Conservation (phyloP, 1,140 invertebrate species). For the Phocides pigmalion region DNA sequence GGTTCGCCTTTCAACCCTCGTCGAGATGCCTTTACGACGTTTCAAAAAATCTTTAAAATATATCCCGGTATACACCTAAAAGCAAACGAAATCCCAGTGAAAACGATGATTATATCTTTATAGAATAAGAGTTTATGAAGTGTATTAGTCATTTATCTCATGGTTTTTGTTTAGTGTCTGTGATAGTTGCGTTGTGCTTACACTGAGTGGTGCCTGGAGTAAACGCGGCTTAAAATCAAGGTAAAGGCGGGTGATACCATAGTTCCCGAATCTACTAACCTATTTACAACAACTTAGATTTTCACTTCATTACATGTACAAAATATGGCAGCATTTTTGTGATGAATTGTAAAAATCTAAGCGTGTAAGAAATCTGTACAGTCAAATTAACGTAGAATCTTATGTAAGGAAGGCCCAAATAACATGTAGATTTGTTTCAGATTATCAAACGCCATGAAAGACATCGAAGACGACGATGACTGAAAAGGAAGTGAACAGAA, state of each 20-base stretch:
- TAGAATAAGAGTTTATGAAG: slow-evolving; percentile 35
- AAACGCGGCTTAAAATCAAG: slow-evolving; percentile 45
- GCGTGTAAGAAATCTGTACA: slow-evolving; percentile 23
- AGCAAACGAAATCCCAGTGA: slow-evolving; percentile 50
- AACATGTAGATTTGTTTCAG: slow-evolving; percentile 53
- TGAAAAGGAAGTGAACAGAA: slow-evolving; percentile 79
- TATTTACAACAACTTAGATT: slow-evolving; percentile 19
- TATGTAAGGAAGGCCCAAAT: slow-evolving; percentile 11
- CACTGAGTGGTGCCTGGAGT: slow-evolving; percentile 35
- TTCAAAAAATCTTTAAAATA: slow-evolving; percentile 75
- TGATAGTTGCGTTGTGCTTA: slow-evolving; percentile 63
- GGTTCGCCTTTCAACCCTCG: slow-evolving; percentile 71
- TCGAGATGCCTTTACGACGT: slow-evolving; percentile 67
- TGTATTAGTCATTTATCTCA: slow-evolving; percentile 24
- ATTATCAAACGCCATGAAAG: slow-evolving; percentile 65
- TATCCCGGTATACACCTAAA: slow-evolving; percentile 51
- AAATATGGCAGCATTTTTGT: not conserved
- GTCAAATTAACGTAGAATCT: not conserved
- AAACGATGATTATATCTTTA: slow-evolving; percentile 42
- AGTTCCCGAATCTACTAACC: slow-evolving; percentile 24
- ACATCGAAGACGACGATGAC: slow-evolving; percentile 75
- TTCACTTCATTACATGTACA: not conserved
- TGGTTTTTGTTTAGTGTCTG: slow-evolving; percentile 55
- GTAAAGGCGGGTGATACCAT: slow-evolving; percentile 35
- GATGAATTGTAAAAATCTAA: slow-evolving; percentile 10